A percentile compares a stretch with the other conserved stretches of the same genome.
Conservation (phyloP, 2,888 invertebrate genomes). For the Ormia ochracea region DNA sequence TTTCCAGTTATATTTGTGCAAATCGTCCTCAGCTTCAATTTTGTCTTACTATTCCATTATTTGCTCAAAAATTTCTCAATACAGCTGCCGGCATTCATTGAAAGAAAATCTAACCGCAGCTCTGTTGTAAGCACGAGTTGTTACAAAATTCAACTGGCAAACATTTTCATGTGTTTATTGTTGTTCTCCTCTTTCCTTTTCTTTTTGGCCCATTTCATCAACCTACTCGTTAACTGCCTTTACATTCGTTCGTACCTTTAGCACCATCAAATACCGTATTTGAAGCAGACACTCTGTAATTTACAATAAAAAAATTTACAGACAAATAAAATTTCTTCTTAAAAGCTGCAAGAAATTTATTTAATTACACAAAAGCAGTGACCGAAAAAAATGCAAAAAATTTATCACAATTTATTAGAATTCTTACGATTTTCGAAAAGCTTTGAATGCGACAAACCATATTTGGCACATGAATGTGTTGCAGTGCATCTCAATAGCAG, state of each 20-base stretch:
- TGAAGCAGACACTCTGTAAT: constrained; percentile 12
- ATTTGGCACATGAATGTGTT: too few species aligned
- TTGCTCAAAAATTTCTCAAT: constrained; percentile 58
- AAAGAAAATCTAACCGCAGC: constrained; percentile 53
- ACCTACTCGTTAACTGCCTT: constrained; percentile 60
- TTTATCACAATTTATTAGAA: too few species aligned
- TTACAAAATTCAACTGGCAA: constrained; percentile 58
- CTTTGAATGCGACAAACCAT: too few species aligned
- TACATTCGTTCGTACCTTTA: constrained; percentile 55
- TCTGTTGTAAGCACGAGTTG: constrained; percentile 55
- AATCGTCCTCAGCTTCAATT: constrained; percentile 55
- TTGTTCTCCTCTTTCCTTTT: constrained; percentile 4
- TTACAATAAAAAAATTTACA: neutral
- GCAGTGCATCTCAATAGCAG: too few species aligned
- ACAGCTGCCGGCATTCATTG: constrained; percentile 58
- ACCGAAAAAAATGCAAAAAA: too few species aligned
- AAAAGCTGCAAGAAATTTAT: neutral
- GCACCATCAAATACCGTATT: constrained; percentile 47
- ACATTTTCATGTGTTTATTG: constrained; percentile 30
- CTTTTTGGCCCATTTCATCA: constrained; percentile 64
- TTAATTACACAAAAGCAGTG: neutral
- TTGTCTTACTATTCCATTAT: constrained; percentile 39
- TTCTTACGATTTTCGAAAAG: too few species aligned
- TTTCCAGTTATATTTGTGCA: constrained; percentile 57
- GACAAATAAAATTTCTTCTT: neutral